Base-by-base conservation (phyloP, 2,113 vertebrate species). In the Burhinus oedicnemus region DNA sequence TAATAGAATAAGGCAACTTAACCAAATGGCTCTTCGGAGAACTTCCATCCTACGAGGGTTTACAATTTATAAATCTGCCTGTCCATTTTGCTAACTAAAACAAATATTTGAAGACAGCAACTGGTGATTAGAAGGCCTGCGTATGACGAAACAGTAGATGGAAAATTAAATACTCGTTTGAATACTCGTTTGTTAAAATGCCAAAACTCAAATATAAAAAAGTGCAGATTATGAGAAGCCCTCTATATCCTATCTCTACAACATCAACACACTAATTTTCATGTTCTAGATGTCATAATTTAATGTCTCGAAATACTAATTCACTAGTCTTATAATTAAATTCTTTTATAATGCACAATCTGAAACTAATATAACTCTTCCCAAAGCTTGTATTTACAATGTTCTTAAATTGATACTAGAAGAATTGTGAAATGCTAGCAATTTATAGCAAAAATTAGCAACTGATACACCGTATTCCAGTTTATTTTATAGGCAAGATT, bases 1-100 rank as follows among this genome's bases (percentile, higher is more conserved):
- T 45, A 79, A 91, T 68, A 97, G 88, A 97, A 74, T 98, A 98
- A 98, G 97, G 98, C 98, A 98, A 97, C 96, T 97, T 93, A 97
- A 97, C 47, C 62, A 88, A 97, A 96, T 92, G 97, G 95, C 90
- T 94, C 93, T 86, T 96, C 4, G 0, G 93, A 93, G 71, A 95
- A 93, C 64, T 89, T 71, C 76, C 85, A 88, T 91, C 89, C 77
- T 61, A 72, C 40, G 51, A 15, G 65, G 69, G 62, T 70, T 96
- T 60, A 36, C 58, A 58, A 55, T 77, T 74, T 19, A 27, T 54
- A 57, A 5, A 40, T 71, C 6, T 64, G 61, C 80, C 84, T 79
- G 70, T 78, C 76, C 21, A 0, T 70, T 91, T 62, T 83, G 83
- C 72, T 76, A 86, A 70, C 42, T 26, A 57, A 65, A 92, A 81